phyloP scores from a whole-genome alignment of 2,888 invertebrate genomes.

The Luperina nickerlii region DNA sequence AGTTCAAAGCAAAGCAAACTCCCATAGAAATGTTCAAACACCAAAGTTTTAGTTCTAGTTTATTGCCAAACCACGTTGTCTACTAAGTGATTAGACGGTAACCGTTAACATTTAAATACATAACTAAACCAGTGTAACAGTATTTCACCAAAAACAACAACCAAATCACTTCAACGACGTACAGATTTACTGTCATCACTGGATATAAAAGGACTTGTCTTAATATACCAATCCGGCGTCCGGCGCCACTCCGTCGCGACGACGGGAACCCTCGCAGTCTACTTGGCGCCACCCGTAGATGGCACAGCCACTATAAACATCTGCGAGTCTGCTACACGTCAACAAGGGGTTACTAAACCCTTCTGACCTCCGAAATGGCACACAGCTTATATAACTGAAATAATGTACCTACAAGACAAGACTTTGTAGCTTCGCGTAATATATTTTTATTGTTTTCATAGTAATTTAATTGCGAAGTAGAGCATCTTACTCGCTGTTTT shows the following conservation, averaged over 20 bases:
- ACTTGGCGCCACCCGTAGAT: conserved; percentile 77
- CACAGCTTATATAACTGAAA: conserved; percentile 48
- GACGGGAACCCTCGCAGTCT: conserved; percentile 72
- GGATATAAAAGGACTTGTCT: conserved; percentile 33
- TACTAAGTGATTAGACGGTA: not conserved
- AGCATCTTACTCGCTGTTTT: conserved; percentile 9
- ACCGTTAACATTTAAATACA: not conserved
- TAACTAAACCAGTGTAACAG: not conserved
- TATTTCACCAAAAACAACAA: conserved; percentile 14
- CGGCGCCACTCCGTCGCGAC: conserved; percentile 82
- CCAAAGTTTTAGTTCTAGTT: not conserved
- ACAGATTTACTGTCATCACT: conserved; percentile 41
- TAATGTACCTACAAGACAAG: conserved; percentile 18
- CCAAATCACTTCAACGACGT: conserved; percentile 21
- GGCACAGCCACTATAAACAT: conserved; percentile 75
- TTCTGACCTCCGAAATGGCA: conserved; percentile 65
- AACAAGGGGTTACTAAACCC: conserved; percentile 72
- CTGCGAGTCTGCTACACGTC: conserved; percentile 69
- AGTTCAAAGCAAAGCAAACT: conserved; percentile 1
- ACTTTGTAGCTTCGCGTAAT: conserved; percentile 4
- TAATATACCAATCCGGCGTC: conserved; percentile 44
- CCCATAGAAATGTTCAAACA: not conserved
- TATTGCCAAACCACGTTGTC: not conserved
- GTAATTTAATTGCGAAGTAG: conserved; percentile 9
- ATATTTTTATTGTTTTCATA: conserved; percentile 14